These are phyloP conservation scores for Elymnias hypermnestra DNA, from an alignment of 1,140 invertebrate species.

Conservation along the genomic window DNA sequence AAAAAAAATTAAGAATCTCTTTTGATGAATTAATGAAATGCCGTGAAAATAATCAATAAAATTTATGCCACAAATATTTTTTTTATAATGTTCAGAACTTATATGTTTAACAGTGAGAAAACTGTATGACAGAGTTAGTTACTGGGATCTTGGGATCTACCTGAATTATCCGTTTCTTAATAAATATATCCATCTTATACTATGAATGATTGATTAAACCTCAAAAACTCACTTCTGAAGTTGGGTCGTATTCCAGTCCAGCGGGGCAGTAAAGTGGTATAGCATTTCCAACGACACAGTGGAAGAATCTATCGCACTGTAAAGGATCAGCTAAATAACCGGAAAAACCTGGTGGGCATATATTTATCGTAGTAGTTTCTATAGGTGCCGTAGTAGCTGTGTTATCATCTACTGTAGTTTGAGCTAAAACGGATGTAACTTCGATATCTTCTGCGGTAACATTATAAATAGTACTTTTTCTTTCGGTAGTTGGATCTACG, in stretches of 20 bases:
- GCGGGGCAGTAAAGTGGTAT: conserved; percentile 26
- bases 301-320: conserved; percentile 32
- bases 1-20: no score
- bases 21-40: no score
- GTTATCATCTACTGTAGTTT: neutral
- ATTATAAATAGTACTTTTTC: neutral
- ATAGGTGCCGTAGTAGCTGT: neutral
- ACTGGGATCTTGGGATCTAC: no score
- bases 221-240: conserved; percentile 21
- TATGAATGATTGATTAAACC: no score
- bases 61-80: no score
- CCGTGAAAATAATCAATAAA: no score
- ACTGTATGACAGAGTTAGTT: no score
- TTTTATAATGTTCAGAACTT: no score
- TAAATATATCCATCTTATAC: no score
- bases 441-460: neutral
- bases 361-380: conserved; percentile 4
- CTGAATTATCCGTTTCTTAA: no score
- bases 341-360: conserved; percentile 4
- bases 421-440: neutral
- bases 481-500: neutral
- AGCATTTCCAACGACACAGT: conserved; percentile 28
- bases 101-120: no score
- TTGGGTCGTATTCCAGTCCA: conserved; percentile 33
- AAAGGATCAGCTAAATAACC: conserved; percentile 6